phyloP scores from a whole-genome alignment of 2,888 invertebrate species.

The Alsophila aescularia region DNA sequence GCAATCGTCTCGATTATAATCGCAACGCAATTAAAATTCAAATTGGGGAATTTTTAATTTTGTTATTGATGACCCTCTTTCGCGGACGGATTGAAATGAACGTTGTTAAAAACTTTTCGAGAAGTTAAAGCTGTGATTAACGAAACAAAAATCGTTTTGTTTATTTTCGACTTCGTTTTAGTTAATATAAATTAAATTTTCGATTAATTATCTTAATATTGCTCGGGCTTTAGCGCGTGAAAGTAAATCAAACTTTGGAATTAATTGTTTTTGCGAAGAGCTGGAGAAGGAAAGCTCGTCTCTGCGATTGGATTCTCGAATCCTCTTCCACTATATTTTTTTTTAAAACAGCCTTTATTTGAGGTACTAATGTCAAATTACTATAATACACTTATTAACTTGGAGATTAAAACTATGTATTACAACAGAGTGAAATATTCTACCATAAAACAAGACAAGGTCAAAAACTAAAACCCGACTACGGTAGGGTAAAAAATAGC shows the following conservation, averaged over 20 bases:
- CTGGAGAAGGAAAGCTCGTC: not conserved
- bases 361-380: no score
- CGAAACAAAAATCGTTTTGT: constrained; percentile 64
- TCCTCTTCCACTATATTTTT: not conserved
- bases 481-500: no score
- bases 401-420: no score
- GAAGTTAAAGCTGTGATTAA: constrained; percentile 62
- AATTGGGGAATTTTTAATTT: constrained; percentile 83
- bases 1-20: constrained; percentile 78
- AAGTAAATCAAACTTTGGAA: constrained; percentile 17
- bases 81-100: constrained; percentile 68
- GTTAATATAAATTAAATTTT: constrained; percentile 36
- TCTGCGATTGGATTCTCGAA: not conserved
- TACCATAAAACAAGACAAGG: no score
- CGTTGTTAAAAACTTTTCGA: constrained; percentile 74
- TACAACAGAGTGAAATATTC: no score
- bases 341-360: no score
- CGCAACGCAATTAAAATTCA: constrained; percentile 82
- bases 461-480: no score
- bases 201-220: constrained; percentile 28
- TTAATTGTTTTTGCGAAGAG: not conserved
- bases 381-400: no score
- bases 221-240: constrained; percentile 6
- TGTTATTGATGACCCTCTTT: constrained; percentile 81
- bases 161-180: constrained; percentile 55